Conservation (phyloP, 2,113 vertebrate species). For the Gadus chalcogrammus region DNA sequence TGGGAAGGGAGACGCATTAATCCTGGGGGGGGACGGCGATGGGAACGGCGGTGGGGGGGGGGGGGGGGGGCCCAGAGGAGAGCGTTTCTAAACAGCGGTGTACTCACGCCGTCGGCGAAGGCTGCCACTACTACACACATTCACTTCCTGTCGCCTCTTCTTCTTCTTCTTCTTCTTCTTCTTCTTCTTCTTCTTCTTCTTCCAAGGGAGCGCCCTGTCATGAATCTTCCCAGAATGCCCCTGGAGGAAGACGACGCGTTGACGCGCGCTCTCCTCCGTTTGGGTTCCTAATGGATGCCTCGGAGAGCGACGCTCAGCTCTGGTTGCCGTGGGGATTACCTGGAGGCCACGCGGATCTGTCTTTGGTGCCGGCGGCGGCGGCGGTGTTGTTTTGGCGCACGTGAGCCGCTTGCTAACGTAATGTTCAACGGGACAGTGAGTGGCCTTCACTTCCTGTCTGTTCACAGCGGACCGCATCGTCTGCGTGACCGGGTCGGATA, state of each 20-base stretch:
- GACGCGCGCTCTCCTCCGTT: constrained; percentile 48
- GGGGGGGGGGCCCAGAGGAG: constrained; percentile 39
- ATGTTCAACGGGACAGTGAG: too few species aligned
- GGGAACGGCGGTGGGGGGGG: constrained; percentile 3
- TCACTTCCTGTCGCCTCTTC: too few species aligned
- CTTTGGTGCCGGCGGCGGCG: constrained; percentile 9
- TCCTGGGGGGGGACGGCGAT: neutral
- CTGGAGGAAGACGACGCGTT: constrained; percentile 55
- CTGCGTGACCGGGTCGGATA: too few species aligned
- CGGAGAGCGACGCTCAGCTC: constrained; percentile 16
- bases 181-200: neutral
- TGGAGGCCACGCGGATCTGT: constrained; percentile 11
- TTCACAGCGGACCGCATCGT: too few species aligned
- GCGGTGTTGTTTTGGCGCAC: too few species aligned
- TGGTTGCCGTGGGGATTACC: constrained; percentile 26
- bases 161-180: too few species aligned
- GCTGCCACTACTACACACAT: constrained; percentile 19
- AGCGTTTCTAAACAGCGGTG: constrained; percentile 27
- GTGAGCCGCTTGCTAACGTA: too few species aligned
- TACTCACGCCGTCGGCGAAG: constrained; percentile 48
- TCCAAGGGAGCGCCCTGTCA: too few species aligned
- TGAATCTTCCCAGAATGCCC: constrained; percentile 42
- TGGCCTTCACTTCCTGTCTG: too few species aligned
- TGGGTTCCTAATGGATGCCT: constrained; percentile 28
- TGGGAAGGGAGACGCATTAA: constrained; percentile 20